Evolutionary conservation across 2,797 vertebrate species (phyloP).

Genomic region (Paramormyrops hopkinsi): DNA sequence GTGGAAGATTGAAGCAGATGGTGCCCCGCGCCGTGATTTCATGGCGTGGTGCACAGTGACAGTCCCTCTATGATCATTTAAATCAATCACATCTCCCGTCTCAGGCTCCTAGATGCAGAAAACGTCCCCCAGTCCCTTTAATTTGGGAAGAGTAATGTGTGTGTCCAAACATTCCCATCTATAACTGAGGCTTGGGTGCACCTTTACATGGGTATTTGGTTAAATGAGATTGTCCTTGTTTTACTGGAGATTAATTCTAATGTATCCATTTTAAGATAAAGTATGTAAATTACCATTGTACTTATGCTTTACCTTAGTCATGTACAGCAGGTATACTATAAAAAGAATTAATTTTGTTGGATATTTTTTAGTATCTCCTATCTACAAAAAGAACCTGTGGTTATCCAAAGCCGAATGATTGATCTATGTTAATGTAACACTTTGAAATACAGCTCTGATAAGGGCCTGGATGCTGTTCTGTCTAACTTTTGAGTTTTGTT

Average conservation of each 20-base stretch:
- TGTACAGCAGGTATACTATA: background rate
- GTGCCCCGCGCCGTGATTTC: slow-evolving; percentile 13
- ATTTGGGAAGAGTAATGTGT: slow-evolving; percentile 5
- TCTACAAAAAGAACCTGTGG: background rate
- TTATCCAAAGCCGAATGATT: background rate
- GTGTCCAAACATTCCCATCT: slow-evolving; percentile 6
- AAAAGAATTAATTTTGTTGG: background rate
- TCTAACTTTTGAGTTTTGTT: background rate
- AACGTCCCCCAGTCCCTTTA: background rate
- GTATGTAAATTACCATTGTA: background rate
- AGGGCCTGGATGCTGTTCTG: background rate
- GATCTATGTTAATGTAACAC: background rate
- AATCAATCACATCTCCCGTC: background rate
- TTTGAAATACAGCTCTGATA: background rate
- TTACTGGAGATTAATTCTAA: background rate
- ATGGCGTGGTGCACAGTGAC: background rate
- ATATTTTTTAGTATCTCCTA: background rate
- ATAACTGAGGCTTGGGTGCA: background rate
- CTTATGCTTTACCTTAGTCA: background rate
- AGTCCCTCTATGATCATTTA: slow-evolving; percentile 13
- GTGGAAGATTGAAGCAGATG: slow-evolving; percentile 17
- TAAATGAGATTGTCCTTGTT: slow-evolving; percentile 5
- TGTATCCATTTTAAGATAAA: background rate
- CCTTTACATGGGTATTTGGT: background rate
- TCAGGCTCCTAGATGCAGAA: background rate